A percentile compares a stretch with the other conserved stretches of the same genome.
These are phyloP conservation scores for Syrista parreyssii DNA, from an alignment of 2,888 invertebrate species.

Conservation along the genomic window DNA sequence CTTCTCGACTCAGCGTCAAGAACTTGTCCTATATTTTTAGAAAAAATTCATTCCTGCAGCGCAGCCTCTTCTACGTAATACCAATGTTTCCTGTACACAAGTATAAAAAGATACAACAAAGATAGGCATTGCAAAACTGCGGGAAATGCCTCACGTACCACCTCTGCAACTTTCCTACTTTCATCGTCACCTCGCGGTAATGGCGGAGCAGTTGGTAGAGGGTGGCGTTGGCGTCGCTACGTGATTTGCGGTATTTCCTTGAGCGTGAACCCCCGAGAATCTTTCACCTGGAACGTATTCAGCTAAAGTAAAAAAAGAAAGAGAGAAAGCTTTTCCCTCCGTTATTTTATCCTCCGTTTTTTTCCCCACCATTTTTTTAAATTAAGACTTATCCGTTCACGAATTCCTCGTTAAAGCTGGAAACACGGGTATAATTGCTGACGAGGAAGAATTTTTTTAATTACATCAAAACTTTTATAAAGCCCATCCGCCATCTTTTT, in stretches of 20 bases:
- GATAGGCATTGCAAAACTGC: not conserved
- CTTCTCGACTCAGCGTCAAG: not conserved
- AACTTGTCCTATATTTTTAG: conserved; percentile 2
- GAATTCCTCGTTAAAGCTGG: not conserved
- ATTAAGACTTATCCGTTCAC: not conserved
- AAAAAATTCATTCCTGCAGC: not conserved
- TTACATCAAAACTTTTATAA: not conserved
- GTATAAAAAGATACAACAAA: not conserved
- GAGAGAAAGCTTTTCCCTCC: not conserved
- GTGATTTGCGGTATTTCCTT: not conserved
- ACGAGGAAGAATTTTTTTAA: not conserved
- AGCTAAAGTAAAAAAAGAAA: not conserved
- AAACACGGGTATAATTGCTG: not conserved
- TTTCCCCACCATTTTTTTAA: not conserved
- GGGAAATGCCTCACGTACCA: not conserved
- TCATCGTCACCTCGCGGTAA: not conserved
- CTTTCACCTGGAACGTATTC: not conserved
- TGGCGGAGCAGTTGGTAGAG: not conserved
- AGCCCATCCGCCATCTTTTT: not conserved
- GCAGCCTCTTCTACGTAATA: not conserved
- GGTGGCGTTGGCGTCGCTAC: not conserved
- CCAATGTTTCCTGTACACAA: not conserved
- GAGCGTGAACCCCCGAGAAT: not conserved
- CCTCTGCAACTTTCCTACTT: not conserved
- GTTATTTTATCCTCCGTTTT: not conserved